These are phyloP conservation scores for Campylomormyrus tamandua DNA, from an alignment of 2,113 vertebrate species.

Conservation along the genomic window DNA sequence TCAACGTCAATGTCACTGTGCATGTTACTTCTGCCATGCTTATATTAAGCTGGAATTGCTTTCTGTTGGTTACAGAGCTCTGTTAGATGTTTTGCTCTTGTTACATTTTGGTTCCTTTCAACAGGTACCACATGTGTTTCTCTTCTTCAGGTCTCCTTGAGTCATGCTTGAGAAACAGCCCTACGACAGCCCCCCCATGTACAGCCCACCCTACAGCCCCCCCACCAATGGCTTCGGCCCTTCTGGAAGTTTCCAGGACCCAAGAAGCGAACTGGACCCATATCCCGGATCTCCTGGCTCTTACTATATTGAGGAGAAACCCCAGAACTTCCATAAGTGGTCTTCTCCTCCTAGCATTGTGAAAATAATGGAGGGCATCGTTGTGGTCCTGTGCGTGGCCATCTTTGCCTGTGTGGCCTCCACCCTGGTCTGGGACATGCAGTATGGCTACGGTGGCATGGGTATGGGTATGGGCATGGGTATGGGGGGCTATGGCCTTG, in stretches of 20 bases:
- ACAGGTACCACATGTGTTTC: neutral
- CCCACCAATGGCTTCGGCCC: constrained; percentile 56
- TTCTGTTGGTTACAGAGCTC: neutral
- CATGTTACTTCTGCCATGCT: neutral
- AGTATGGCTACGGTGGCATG: constrained; percentile 47
- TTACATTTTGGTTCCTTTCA: neutral
- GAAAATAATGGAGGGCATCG: constrained; percentile 53
- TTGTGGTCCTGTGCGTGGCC: constrained; percentile 63
- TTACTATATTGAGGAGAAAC: constrained; percentile 57
- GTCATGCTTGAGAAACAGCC: constrained; percentile 65
- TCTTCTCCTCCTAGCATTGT: constrained; percentile 69
- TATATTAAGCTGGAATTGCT: neutral
- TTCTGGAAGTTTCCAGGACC: constrained; percentile 46
- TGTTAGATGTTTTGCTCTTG: neutral
- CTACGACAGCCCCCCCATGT: constrained; percentile 62
- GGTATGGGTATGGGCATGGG: constrained; percentile 45
- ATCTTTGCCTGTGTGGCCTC: constrained; percentile 78
- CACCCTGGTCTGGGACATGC: constrained; percentile 76
- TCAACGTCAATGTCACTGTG: neutral
- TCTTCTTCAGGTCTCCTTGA: constrained; percentile 25
- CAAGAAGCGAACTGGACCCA: constrained; percentile 54
- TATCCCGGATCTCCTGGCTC: constrained; percentile 71
- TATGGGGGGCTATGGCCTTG: constrained; percentile 24
- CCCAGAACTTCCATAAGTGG: constrained; percentile 73
- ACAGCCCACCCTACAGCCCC: constrained; percentile 60